A percentile compares a stretch with the other conserved stretches of the same genome.
Conservation (phyloP, 2,888 invertebrate species). For the Clepsis dumicolana region DNA sequence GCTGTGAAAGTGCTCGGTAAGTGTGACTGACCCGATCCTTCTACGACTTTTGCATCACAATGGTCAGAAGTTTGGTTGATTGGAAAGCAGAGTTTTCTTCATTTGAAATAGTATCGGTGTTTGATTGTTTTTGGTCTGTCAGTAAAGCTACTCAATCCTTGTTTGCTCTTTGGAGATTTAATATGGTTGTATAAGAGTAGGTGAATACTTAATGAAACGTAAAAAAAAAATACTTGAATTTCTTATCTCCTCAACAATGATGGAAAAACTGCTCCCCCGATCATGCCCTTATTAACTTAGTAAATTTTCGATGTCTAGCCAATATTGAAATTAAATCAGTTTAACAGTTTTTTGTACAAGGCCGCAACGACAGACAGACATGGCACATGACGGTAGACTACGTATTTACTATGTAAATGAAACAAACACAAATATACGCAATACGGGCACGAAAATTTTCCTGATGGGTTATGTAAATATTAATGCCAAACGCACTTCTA, state of each 20-base stretch:
- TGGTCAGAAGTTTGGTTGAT: neutral
- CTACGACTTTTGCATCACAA: constrained; percentile 7
- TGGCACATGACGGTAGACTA: neutral
- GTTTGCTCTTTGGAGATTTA: too few species aligned
- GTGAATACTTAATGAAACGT: too few species aligned
- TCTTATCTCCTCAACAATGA: too few species aligned
- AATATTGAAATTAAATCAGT: neutral
- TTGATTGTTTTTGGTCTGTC: neutral
- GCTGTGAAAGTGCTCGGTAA: constrained; percentile 52
- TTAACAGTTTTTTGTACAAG: neutral
- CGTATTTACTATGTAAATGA: neutral
- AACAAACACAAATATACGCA: neutral
- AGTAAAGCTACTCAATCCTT: too few species aligned
- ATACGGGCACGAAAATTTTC: neutral
- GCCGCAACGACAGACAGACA: neutral
- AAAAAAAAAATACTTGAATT: too few species aligned
- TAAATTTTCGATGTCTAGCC: neutral
- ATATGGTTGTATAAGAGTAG: too few species aligned
- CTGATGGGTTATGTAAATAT: neutral
- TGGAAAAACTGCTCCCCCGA: too few species aligned
- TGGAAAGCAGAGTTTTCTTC: neutral
- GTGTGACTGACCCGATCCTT: constrained; percentile 32
- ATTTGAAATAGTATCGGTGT: neutral
- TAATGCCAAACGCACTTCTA: neutral
- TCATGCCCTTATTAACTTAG: too few species aligned